phyloP scores from a whole-genome alignment of 1,140 invertebrate species.

The Cydia pomonella region DNA sequence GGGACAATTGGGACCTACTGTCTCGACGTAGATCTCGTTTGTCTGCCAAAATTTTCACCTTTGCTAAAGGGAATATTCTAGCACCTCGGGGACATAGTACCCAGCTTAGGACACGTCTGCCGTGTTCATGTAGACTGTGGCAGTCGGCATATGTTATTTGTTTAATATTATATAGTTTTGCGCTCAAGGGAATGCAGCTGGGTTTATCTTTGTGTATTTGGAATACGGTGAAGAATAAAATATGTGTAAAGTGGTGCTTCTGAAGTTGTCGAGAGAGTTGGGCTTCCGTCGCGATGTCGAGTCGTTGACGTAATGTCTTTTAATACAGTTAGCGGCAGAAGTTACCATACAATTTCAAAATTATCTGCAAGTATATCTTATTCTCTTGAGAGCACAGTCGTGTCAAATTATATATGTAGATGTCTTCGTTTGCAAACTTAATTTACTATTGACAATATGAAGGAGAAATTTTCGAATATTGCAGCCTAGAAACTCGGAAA shows the following conservation, averaged over 20 bases:
- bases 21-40: background rate
- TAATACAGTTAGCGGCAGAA: background rate
- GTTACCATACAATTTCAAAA: background rate
- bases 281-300: background rate
- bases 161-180: too few species aligned
- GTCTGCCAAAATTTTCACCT: slow-evolving; percentile 4
- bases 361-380: background rate
- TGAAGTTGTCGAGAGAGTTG: background rate
- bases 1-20: background rate
- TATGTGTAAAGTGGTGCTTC: background rate
- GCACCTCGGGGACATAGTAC: background rate
- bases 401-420: too few species aligned
- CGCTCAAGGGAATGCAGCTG: background rate
- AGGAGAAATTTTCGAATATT: too few species aligned
- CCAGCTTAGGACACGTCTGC: background rate
- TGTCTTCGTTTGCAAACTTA: too few species aligned
- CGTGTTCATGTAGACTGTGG: background rate
- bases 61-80: slow-evolving; percentile 14
- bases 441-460: too few species aligned
- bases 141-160: background rate
- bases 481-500: too few species aligned
- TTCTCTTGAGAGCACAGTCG: too few species aligned
- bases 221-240: slow-evolving; percentile 2
- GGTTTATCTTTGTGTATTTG: background rate
- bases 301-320: background rate